Percentiles rank a stretch among this genome's conserved stretches.
phyloP scores from a whole-genome alignment of 2,888 invertebrate genomes.

The Candidula unifasciata region DNA sequence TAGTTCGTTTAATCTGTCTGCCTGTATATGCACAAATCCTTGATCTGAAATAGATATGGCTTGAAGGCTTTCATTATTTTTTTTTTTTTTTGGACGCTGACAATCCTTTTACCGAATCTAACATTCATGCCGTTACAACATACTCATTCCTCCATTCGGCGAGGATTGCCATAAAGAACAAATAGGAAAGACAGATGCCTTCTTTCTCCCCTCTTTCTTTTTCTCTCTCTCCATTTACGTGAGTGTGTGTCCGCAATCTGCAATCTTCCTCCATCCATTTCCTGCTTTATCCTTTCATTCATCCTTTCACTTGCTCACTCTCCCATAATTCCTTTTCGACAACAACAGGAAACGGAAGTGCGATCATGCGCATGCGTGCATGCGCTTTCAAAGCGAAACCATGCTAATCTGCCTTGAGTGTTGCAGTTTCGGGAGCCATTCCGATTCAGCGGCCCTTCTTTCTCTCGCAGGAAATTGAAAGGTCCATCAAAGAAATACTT shows the following conservation, averaged over 20 bases:
- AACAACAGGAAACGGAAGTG: conserved; percentile 27
- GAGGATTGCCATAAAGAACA: no score
- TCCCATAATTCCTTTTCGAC: conserved; percentile 9
- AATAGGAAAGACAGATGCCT: no score
- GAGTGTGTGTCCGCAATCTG: neutral
- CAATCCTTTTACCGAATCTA: neutral
- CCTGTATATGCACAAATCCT: no score
- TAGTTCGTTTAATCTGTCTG: no score
- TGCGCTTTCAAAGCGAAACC: conserved; percentile 7
- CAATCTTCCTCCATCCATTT: neutral
- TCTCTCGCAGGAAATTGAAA: neutral
- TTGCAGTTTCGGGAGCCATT: conserved; percentile 2
- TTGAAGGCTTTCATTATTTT: no score
- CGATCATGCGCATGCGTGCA: conserved; percentile 28
- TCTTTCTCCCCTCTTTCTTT: no score
- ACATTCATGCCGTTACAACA: no score
- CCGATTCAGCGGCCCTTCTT: neutral
- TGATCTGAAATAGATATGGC: no score
- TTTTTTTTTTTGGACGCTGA: no score
- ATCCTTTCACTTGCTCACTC: conserved; percentile 10
- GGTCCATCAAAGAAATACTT: neutral
- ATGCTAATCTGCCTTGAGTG: conserved; percentile 1
- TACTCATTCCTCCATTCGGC: no score
- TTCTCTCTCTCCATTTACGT: no score
- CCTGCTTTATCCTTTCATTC: conserved; percentile 1